phyloP scores from a whole-genome alignment of 2,797 vertebrate species.

The Sciurus vulgaris region DNA sequence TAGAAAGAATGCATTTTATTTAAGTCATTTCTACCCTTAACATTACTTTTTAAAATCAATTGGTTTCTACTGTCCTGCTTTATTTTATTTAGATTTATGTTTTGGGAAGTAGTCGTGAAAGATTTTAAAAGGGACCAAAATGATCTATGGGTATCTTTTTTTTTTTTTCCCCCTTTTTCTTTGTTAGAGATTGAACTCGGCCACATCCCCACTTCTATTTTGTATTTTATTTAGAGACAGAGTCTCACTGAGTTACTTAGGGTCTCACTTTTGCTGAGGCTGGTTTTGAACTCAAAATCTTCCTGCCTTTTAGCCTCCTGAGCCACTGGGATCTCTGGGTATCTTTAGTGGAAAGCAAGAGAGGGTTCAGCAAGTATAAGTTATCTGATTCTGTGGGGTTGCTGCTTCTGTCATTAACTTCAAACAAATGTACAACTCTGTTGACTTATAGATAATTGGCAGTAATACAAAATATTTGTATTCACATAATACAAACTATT shows the following conservation, averaged over 20 bases:
- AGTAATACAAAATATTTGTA: neutral
- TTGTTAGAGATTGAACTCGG: too few species aligned
- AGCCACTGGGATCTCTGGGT: neutral
- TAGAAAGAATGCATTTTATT: neutral
- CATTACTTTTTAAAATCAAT: neutral
- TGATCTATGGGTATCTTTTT: neutral
- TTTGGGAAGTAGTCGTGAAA: neutral
- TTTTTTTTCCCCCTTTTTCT: too few species aligned
- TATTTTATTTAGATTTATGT: neutral
- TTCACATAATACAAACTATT: neutral
- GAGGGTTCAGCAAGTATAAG: rapidly evolving
- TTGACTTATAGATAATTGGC: neutral
- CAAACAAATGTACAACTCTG: neutral
- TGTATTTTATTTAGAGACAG: too few species aligned
- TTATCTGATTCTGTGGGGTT: neutral
- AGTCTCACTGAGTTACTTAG: too few species aligned
- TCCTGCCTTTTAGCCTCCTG: too few species aligned
- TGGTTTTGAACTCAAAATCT: too few species aligned
- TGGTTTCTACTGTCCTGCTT: neutral
- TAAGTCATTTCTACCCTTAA: neutral
- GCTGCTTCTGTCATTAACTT: neutral
- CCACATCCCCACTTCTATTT: too few species aligned
- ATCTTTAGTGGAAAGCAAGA: neutral
- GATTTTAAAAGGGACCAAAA: neutral
- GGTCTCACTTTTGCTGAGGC: too few species aligned